phyloP scores from a whole-genome alignment of 1,140 invertebrate species.

The Plectus sambesii region DNA sequence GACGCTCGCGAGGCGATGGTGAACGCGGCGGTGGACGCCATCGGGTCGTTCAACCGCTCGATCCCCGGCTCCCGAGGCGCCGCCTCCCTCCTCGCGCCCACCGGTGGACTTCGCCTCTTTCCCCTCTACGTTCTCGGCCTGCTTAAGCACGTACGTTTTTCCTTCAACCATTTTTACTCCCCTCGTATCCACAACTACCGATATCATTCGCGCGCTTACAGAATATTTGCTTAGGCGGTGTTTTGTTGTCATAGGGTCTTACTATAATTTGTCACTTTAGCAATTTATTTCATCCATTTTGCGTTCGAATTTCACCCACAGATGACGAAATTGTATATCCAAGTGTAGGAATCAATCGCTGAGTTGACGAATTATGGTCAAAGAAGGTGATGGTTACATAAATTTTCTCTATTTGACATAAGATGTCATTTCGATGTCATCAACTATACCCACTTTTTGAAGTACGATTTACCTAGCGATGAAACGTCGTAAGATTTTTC shows the following conservation, averaged over 20 bases:
- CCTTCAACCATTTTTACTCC: slow-evolving; percentile 3
- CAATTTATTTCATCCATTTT: slow-evolving; percentile 16
- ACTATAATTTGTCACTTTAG: background rate
- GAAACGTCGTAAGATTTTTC: too few species aligned
- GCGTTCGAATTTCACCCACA: slow-evolving; percentile 28
- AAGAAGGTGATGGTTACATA: too few species aligned
- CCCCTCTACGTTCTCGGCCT: slow-evolving; percentile 76
- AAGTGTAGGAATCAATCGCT: too few species aligned
- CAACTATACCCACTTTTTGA: too few species aligned
- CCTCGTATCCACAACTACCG: background rate
- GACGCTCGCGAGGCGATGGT: slow-evolving; percentile 92
- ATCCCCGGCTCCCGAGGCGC: slow-evolving; percentile 47
- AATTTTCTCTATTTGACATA: too few species aligned
- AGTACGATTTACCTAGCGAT: too few species aligned
- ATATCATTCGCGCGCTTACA: too few species aligned
- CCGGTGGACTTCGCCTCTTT: slow-evolving; percentile 60
- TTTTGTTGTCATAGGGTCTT: slow-evolving; percentile 50
- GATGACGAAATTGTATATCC: slow-evolving; percentile 2
- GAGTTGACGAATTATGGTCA: too few species aligned
- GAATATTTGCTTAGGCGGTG: too few species aligned
- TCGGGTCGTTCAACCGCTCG: slow-evolving; percentile 62
- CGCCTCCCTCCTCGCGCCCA: slow-evolving; percentile 63
- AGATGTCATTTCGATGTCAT: too few species aligned
- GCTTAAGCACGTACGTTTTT: slow-evolving; percentile 68
- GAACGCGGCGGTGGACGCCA: slow-evolving; percentile 80